Evolutionary conservation across 2,113 vertebrate genomes (phyloP).

Genomic region (Podarcis cretensis): DNA sequence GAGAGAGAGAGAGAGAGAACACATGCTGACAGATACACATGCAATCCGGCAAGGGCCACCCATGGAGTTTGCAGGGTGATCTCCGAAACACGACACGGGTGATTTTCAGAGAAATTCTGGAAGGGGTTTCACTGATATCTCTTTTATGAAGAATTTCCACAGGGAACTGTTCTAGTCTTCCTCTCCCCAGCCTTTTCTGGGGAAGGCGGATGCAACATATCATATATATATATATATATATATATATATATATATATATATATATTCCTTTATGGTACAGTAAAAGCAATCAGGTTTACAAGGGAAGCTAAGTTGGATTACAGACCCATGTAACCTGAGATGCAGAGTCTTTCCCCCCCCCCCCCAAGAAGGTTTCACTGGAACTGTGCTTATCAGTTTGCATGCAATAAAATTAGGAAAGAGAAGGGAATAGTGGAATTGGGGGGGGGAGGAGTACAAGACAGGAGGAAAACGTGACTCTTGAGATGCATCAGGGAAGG

Average conservation of each 20-base stretch:
- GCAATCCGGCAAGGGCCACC: slow-evolving; percentile 62
- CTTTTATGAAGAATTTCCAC: slow-evolving; percentile 1
- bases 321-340: neutral
- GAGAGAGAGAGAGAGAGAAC: too few species aligned
- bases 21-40: neutral
- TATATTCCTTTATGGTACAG: neutral
- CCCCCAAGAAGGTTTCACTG: rapidly evolving
- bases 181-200: neutral
- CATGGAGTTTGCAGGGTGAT: slow-evolving; percentile 26
- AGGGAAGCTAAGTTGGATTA: slow-evolving; percentile 1
- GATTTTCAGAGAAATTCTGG: neutral
- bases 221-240: neutral
- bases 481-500: neutral
- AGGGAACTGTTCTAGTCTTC: neutral
- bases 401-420: neutral
- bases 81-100: neutral
- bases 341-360: neutral
- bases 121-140: slow-evolving; percentile 15
- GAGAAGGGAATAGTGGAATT: neutral
- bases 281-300: slow-evolving; percentile 26
- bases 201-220: slow-evolving; percentile 6
- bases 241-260: too few species aligned
- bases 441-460: neutral
- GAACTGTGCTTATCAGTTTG: neutral
- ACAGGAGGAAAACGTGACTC: neutral